Evolutionary conservation across 2,888 invertebrate genomes (phyloP).

Genomic region (Cephonodes hylas): DNA sequence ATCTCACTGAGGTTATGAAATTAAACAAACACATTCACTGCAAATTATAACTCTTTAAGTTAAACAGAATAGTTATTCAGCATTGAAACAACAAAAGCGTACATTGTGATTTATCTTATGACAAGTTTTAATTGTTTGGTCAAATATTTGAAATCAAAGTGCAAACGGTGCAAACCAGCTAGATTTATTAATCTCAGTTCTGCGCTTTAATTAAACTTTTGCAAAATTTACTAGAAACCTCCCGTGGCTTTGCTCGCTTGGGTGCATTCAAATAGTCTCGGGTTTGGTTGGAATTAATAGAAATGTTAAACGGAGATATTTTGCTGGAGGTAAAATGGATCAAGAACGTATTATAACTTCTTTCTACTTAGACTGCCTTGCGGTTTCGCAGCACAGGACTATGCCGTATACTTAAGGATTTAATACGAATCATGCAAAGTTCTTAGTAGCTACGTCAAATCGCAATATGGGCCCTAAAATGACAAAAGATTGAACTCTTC

Average conservation of each 20-base stretch:
- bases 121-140: not conserved
- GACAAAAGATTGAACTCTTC: no score
- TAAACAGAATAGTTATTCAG: not conserved
- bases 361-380: no score
- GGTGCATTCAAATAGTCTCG: slow-evolving; percentile 16
- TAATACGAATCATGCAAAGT: no score
- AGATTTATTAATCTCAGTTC: slow-evolving; percentile 24
- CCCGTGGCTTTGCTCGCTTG: slow-evolving; percentile 20
- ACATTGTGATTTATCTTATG: slow-evolving; percentile 8
- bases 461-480: no score
- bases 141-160: slow-evolving; percentile 4
- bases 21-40: no score
- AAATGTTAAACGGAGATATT: not conserved
- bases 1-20: no score
- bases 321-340: not conserved
- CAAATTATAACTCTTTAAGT: no score
- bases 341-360: not conserved
- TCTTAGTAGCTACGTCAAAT: no score
- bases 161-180: not conserved
- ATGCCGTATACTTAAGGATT: no score
- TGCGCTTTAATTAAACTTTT: slow-evolving; percentile 38
- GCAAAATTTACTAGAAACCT: slow-evolving; percentile 25
- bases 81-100: not conserved
- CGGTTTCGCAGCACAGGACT: no score
- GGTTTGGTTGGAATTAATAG: slow-evolving; percentile 17